These are phyloP conservation scores for Sthenelais limicola DNA, from an alignment of 2,888 invertebrate genomes.

Conservation along the genomic window DNA sequence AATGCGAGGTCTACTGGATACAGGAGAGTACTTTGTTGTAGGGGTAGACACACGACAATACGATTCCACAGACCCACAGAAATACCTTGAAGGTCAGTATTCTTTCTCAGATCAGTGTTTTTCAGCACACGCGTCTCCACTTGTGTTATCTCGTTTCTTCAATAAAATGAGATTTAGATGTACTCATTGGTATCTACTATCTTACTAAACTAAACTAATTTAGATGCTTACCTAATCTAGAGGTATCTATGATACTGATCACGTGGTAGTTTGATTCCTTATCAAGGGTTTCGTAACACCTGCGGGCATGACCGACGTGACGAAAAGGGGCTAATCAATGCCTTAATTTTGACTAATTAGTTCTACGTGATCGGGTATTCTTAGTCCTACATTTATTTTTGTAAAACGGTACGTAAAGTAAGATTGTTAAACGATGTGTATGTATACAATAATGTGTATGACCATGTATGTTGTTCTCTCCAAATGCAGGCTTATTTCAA, in stretches of 20 bases:
- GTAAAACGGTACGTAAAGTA: too few species aligned
- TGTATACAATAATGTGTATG: too few species aligned
- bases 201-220: background rate
- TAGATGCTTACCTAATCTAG: background rate
- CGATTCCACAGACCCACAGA: constrained; percentile 81
- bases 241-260: background rate
- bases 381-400: too few species aligned
- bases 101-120: too few species aligned
- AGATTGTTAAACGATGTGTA: too few species aligned
- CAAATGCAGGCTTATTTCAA: constrained; percentile 57
- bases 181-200: background rate
- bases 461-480: constrained; percentile 22
- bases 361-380: too few species aligned
- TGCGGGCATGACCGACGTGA: too few species aligned
- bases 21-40: constrained; percentile 94
- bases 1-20: constrained; percentile 84
- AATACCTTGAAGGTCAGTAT: constrained; percentile 80
- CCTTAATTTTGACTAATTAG: too few species aligned
- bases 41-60: constrained; percentile 89
- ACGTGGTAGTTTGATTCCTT: too few species aligned
- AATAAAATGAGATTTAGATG: background rate
- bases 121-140: background rate
- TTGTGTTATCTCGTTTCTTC: background rate
- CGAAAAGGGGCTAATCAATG: too few species aligned
- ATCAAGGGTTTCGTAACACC: too few species aligned